phyloP scores from a whole-genome alignment of 2,113 vertebrate species.

The Rynchops niger region DNA sequence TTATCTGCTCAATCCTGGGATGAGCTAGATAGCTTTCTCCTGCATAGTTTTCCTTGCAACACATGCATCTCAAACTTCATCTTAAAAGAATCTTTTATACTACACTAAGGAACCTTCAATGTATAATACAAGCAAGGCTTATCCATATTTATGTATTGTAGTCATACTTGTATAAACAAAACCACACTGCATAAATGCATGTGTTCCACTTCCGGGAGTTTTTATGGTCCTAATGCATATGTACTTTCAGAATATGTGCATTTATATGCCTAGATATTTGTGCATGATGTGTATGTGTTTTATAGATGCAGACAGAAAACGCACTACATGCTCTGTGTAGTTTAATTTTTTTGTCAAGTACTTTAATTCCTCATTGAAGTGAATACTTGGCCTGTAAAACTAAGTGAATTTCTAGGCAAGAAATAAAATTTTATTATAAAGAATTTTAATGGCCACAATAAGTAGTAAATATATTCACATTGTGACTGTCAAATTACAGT shows the following conservation, averaged over 20 bases:
- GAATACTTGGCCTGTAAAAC: neutral
- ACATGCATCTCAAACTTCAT: neutral
- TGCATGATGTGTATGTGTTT: neutral
- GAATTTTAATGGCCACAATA: neutral
- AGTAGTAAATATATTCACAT: neutral
- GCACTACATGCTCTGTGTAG: neutral
- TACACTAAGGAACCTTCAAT: neutral
- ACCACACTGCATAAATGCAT: neutral
- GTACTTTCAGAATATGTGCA: neutral
- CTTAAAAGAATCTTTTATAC: neutral
- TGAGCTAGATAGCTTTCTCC: neutral
- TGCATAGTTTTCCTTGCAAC: neutral
- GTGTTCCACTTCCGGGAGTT: neutral
- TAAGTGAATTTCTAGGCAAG: neutral
- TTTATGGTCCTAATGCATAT: neutral
- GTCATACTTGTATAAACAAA: neutral
- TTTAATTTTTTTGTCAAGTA: neutral
- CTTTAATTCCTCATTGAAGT: neutral
- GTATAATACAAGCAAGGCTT: neutral
- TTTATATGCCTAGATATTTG: neutral
- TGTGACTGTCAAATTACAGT: neutral
- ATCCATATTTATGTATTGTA: conserved; percentile 15
- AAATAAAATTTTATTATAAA: neutral
- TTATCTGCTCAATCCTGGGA: neutral
- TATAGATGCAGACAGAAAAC: neutral